Conservation (phyloP, 2,113 vertebrate species). For the Thunnus thynnus region DNA sequence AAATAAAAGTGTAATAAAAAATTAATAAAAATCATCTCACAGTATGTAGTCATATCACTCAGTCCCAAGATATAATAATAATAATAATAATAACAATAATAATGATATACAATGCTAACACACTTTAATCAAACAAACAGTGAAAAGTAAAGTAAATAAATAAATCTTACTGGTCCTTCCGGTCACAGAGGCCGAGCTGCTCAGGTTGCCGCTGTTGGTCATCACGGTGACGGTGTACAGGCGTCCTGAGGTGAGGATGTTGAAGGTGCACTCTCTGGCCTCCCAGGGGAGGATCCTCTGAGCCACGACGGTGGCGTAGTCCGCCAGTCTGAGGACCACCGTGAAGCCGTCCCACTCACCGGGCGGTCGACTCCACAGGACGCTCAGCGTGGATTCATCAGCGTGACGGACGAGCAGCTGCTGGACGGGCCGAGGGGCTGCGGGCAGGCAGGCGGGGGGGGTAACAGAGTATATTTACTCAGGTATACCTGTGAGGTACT, state of each 20-base stretch:
- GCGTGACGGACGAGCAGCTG: conserved; percentile 88
- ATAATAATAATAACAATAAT: too few relatives aligned
- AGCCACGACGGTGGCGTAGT: conserved; percentile 72
- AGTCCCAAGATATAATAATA: too few relatives aligned
- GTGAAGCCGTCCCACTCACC: conserved; percentile 91
- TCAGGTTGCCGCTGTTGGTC: conserved; percentile 90
- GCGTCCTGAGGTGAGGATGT: conserved; percentile 87
- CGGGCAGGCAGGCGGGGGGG: neutral
- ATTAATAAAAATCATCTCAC: too few relatives aligned
- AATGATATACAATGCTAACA: too few relatives aligned
- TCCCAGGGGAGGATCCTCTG: conserved; percentile 85
- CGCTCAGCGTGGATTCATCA: conserved; percentile 87
- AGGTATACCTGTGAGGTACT: too few relatives aligned
- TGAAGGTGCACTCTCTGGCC: conserved; percentile 89
- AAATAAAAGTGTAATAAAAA: too few relatives aligned
- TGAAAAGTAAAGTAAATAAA: neutral
- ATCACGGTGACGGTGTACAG: conserved; percentile 87
- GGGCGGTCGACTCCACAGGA: conserved; percentile 87
- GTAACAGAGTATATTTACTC: too few relatives aligned
- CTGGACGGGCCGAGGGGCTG: conserved; percentile 90
- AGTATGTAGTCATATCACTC: too few relatives aligned
- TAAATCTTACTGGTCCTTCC: conserved; percentile 89
- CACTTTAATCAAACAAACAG: neutral
- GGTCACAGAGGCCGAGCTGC: conserved; percentile 85
- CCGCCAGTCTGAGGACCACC: conserved; percentile 82